Conservation (phyloP, 1,140 invertebrate species). For the Brachionus manjavacas region DNA sequence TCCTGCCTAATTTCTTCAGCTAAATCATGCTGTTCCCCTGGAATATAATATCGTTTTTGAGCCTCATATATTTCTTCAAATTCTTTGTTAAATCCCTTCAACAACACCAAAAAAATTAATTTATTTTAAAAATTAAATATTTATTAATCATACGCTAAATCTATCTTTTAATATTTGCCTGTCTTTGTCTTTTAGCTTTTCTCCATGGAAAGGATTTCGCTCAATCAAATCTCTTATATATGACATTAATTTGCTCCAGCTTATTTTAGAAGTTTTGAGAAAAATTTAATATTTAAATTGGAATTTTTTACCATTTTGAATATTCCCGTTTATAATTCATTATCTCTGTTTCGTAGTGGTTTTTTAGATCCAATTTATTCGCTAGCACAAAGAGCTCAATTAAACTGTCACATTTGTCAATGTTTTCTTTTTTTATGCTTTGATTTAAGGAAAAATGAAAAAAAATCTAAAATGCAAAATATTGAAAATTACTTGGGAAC, state of each 20-base stretch:
- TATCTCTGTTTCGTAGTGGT: constrained; percentile 25
- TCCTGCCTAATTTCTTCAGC: constrained; percentile 16
- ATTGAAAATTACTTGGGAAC: neutral
- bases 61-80: constrained; percentile 39
- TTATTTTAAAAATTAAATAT: neutral
- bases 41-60: constrained; percentile 30
- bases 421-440: neutral
- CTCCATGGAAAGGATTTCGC: neutral
- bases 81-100: constrained; percentile 39
- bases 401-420: neutral
- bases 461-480: too few relatives aligned
- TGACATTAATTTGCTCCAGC: neutral
- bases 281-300: neutral
- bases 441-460: too few relatives aligned
- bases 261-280: neutral
- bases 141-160: neutral
- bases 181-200: constrained; percentile 34
- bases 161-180: constrained; percentile 31
- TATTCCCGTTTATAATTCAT: constrained; percentile 35
- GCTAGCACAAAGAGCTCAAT: neutral
- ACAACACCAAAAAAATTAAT: neutral
- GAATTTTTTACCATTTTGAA: constrained; percentile 20
- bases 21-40: neutral
- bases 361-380: constrained; percentile 1
- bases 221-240: constrained; percentile 23